These are phyloP conservation scores for Stegostoma tigrinum DNA, from an alignment of 2,113 vertebrate species.

Conservation along the genomic window DNA sequence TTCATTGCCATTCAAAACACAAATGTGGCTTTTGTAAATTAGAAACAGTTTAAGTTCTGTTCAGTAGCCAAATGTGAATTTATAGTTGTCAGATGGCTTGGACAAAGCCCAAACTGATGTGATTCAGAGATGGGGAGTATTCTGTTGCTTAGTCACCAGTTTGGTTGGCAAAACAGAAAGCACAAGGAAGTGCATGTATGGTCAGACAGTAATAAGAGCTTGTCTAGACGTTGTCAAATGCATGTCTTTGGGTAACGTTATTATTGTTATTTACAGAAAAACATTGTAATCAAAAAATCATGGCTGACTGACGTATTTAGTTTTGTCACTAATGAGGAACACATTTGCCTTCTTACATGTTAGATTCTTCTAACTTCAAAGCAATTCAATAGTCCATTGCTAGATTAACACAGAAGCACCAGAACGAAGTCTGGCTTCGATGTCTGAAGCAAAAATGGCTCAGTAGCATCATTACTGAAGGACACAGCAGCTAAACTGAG, in stretches of 20 bases:
- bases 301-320: background rate
- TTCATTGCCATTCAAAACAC: conserved; percentile 20
- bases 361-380: background rate
- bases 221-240: conserved; percentile 63
- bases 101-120: conserved; percentile 56
- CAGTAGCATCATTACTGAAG: background rate
- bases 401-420: background rate
- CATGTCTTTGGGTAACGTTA: background rate
- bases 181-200: conserved; percentile 61
- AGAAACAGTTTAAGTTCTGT: conserved; percentile 30
- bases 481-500: background rate
- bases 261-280: conserved; percentile 35
- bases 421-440: background rate
- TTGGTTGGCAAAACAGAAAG: conserved; percentile 56
- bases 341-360: background rate
- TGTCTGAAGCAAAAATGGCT: background rate
- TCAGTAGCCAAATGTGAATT: conserved; percentile 59
- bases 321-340: background rate
- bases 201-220: conserved; percentile 66
- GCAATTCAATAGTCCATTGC: background rate
- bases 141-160: conserved; percentile 63
- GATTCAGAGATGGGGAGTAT: conserved; percentile 55
- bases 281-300: background rate
- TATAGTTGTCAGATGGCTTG: conserved; percentile 54
- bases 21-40: conserved; percentile 32